phyloP scores from a whole-genome alignment of 1,140 invertebrate species.

The Drosophila azteca region DNA sequence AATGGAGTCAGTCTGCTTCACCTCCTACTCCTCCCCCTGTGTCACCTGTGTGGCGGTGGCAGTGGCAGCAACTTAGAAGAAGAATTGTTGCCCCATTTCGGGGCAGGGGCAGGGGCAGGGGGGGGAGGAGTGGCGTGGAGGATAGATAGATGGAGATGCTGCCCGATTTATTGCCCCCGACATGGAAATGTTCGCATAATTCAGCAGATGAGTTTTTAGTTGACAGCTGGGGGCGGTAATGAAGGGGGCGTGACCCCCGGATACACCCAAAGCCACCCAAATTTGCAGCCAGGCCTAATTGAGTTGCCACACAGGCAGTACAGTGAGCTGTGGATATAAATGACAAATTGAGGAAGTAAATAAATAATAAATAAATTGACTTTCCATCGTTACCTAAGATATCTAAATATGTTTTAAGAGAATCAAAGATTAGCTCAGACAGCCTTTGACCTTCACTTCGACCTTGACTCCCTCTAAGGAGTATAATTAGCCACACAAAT shows the following conservation, averaged over 20 bases:
- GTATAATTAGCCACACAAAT: too few relatives aligned
- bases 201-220: conserved; percentile 63
- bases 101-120: too few relatives aligned
- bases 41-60: conserved; percentile 24
- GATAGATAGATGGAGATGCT: not conserved
- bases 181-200: conserved; percentile 52
- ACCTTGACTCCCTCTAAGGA: too few relatives aligned
- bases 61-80: conserved; percentile 14
- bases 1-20: too few relatives aligned
- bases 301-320: conserved; percentile 14
- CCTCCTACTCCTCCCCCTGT: too few relatives aligned
- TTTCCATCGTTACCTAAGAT: too few relatives aligned
- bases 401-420: too few relatives aligned
- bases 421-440: too few relatives aligned
- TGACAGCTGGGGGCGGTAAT: conserved; percentile 36
- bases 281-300: conserved; percentile 33
- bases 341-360: too few relatives aligned
- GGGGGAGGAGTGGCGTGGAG: not conserved
- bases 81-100: conserved; percentile 10
- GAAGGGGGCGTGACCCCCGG: not conserved
- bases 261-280: not conserved
- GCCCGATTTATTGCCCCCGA: conserved; percentile 53
- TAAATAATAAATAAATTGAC: too few relatives aligned
- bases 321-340: not conserved
- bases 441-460: too few relatives aligned